Evolutionary conservation across 2,888 invertebrate species (phyloP), one percentile per base, ranked within the genome.

Genomic region (Caradrina clavipalpis): DNA sequence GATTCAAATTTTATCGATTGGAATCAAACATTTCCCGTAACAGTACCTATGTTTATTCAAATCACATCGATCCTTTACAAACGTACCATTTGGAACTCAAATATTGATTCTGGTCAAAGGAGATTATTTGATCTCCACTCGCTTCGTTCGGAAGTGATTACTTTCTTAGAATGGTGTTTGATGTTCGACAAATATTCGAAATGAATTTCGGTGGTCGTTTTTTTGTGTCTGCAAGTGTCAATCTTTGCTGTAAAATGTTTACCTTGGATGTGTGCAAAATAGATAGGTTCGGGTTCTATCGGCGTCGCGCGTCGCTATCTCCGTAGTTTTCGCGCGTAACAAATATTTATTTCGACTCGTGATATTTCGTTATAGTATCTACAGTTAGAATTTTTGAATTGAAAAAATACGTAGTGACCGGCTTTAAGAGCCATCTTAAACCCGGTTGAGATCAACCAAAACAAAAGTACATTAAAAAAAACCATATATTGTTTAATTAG

Each of bases 71-170:
- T 84, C 85, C 84, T 87, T 88, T 81, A 86, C 88, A 86, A 85
- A 75, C 79, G 81, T 83, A 86, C 89, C 88, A 89, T 88, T 89
- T 86, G 79, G 80, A 80, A 85, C 77, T 76, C 89, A 90, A 92
- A 92, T 91, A 91, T 93, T 92, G 86, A 85, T 89, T 80, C 83
- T 87, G 88, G 90, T 88, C 88, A 91, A 89, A 92, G 88, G 86
- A 85, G 89, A 90, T 90, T 93, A 90, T 92, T 93, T 92, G 91
- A 90, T 89, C 86, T 88, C 78, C 90, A 88, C 92, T 91, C 88
- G 73, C 87, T 88, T 75, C 77, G 75, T 85, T 88, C 83, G 87
- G 83, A 87, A 87, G 88, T 88, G 88, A 85, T 83, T 86, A 81
- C 82, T 85, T 92, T 92, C 91, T 87, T 63, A 88, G 91, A 92